These are phyloP conservation scores for Andrena bucephala DNA, from an alignment of 2,888 invertebrate species.

Conservation along the genomic window DNA sequence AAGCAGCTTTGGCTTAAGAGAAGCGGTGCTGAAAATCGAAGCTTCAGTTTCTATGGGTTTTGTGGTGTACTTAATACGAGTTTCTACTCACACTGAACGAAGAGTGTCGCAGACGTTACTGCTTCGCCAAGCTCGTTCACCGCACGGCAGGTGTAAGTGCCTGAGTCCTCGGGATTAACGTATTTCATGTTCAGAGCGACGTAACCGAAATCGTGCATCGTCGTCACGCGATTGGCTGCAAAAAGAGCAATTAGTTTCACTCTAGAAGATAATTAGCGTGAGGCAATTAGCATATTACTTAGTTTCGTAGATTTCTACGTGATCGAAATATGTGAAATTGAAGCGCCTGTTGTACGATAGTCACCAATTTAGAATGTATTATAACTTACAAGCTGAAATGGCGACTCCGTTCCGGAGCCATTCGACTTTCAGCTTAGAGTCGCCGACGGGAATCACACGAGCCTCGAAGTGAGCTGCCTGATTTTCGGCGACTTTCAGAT, in stretches of 20 bases:
- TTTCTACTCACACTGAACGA: slow-evolving; percentile 91
- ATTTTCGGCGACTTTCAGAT: slow-evolving; percentile 94
- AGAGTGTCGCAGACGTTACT: slow-evolving; percentile 96
- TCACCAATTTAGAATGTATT: no score
- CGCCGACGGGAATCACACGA: slow-evolving; percentile 96
- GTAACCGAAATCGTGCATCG: slow-evolving; percentile 99
- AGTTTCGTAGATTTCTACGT: no score
- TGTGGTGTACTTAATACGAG: no score
- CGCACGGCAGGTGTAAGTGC: slow-evolving; percentile 97
- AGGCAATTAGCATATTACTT: background rate
- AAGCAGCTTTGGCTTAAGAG: slow-evolving; percentile 33
- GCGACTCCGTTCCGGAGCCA: slow-evolving; percentile 97
- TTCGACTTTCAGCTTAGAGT: slow-evolving; percentile 95
- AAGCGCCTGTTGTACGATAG: no score
- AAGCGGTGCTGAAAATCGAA: slow-evolving; percentile 43
- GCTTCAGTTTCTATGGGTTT: slow-evolving; percentile 1
- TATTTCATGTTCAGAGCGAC: slow-evolving; percentile 98
- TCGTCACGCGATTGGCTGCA: slow-evolving; percentile 94
- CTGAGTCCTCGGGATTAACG: slow-evolving; percentile 97
- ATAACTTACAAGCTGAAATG: slow-evolving; percentile 93
- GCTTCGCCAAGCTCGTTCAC: slow-evolving; percentile 97
- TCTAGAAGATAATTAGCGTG: background rate
- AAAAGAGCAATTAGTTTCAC: slow-evolving; percentile 36
- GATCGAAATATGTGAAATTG: no score
- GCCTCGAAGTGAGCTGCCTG: slow-evolving; percentile 98